phyloP scores from a whole-genome alignment of 2,113 vertebrate genomes.

The Oryzias celebensis region DNA sequence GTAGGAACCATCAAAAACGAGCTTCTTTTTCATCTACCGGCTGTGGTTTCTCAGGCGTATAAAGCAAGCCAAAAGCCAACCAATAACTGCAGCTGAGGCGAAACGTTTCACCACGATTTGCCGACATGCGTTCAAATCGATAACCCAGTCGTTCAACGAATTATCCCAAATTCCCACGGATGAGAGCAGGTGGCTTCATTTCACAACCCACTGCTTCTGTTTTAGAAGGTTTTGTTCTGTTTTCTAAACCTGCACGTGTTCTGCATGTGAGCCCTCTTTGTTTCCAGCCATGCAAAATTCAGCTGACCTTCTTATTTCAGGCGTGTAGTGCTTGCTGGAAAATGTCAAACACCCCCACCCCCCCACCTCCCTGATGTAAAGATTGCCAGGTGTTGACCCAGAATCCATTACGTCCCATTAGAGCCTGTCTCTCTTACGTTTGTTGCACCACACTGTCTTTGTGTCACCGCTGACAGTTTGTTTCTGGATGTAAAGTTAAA shows the following conservation, averaged over 20 bases:
- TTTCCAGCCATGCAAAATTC: conserved; percentile 42
- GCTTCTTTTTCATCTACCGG: conserved; percentile 60
- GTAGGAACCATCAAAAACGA: conserved; percentile 54
- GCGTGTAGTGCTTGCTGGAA: conserved; percentile 62
- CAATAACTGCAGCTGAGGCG: conserved; percentile 59
- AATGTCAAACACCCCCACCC: conserved; percentile 61
- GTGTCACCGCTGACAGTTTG: too few relatives aligned
- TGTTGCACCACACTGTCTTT: not conserved
- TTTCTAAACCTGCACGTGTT: conserved; percentile 15
- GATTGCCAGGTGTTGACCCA: conserved; percentile 76
- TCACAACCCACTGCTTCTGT: conserved; percentile 31
- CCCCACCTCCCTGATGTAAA: conserved; percentile 58
- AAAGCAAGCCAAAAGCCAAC: conserved; percentile 35
- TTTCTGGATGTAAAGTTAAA: too few relatives aligned
- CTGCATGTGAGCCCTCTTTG: conserved; percentile 49
- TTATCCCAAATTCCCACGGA: conserved; percentile 38
- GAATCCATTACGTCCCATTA: conserved; percentile 74
- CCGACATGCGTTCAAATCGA: conserved; percentile 62
- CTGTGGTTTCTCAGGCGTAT: conserved; percentile 38
- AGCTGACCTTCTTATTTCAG: conserved; percentile 57
- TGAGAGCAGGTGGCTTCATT: conserved; percentile 44
- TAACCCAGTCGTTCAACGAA: conserved; percentile 61
- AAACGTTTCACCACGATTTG: conserved; percentile 44
- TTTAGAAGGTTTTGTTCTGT: conserved; percentile 19
- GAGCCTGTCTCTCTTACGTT: conserved; percentile 51